Evolutionary conservation across 2,113 vertebrate species (phyloP), one percentile per base, ranked within the genome.

Genomic region (Silurus meridionalis): DNA sequence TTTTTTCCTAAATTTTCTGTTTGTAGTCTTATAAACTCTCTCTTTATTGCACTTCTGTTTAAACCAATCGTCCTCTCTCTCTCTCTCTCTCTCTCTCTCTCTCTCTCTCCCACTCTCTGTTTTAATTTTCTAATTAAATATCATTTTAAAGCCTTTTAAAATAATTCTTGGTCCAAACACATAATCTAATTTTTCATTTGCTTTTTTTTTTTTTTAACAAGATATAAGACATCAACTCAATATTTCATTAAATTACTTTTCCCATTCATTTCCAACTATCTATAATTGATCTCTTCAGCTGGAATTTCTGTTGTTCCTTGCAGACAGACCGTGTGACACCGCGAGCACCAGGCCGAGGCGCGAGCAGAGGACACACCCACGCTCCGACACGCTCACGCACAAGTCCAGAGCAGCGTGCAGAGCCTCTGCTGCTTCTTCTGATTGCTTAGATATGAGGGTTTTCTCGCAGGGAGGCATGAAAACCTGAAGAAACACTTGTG

Each of bases 231-330:
- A 95, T 95, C 94, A 95, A 95, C 94, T 95, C 93, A 94, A 93
- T 94, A 95, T 95, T 95, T 94, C 94, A 96, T 95, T 95, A 94
- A 95, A 96, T 95, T 95, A 95, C 94, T 94, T 93, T 93, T 89
- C 93, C 92, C 92, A 94, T 95, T 95, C 94, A 95, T 96, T 96
- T 95, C 91, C 93, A 90, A 93, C 93, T 96, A 96, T 96, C 95
- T 96, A 96, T 95, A 96, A 96, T 95, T 96, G 95, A 96, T 96
- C 95, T 96, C 94, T 92, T 93, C 94, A 93, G 93, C 92, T 92
- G 93, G 94, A 95, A 93, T 94, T 87, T 95, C 94, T 94, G 95
- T 95, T 95, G 94, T 95, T 95, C 94, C 94, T 94, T 92, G 93
- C 82, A 69, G 92, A 93, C 92, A 93, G 92, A 72, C 91, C 90